Percentiles rank a stretch among this genome's conserved stretches.
phyloP scores from a whole-genome alignment of 2,888 invertebrate species.

The Meteorus cinctellus region DNA sequence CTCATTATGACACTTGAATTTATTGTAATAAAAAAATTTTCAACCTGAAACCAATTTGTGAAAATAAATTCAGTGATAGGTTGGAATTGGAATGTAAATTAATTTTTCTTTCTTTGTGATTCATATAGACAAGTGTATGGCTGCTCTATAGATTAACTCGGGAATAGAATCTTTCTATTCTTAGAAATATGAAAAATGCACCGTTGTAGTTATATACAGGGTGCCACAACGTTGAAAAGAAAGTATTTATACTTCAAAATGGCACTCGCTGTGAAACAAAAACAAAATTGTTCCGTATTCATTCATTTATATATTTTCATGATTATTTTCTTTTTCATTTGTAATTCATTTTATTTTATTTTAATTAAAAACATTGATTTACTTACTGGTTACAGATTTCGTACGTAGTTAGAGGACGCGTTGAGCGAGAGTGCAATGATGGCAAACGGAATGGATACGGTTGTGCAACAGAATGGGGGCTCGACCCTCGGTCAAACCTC shows the following conservation, averaged over 20 bases:
- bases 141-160: not conserved
- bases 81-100: not conserved
- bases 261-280: not conserved
- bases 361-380: slow-evolving; percentile 10
- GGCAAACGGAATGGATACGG: slow-evolving; percentile 88
- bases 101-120: not conserved
- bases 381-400: slow-evolving; percentile 66
- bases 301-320: not conserved
- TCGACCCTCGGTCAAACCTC: slow-evolving; percentile 78
- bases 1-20: not conserved
- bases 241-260: slow-evolving; percentile 25
- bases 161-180: slow-evolving; percentile 35
- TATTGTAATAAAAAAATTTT: not conserved
- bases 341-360: slow-evolving; percentile 19
- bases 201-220: not conserved
- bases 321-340: slow-evolving; percentile 10
- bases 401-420: slow-evolving; percentile 68
- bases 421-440: slow-evolving; percentile 76
- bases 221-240: not conserved
- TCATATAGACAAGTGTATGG: slow-evolving; percentile 12
- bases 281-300: not conserved
- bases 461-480: slow-evolving; percentile 90
- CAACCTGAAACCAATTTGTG: too few relatives aligned
- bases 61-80: too few relatives aligned
- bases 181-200: slow-evolving; percentile 44